Evolutionary conservation across 2,797 vertebrate species (phyloP).

Genomic region (Cebuella pygmaea): DNA sequence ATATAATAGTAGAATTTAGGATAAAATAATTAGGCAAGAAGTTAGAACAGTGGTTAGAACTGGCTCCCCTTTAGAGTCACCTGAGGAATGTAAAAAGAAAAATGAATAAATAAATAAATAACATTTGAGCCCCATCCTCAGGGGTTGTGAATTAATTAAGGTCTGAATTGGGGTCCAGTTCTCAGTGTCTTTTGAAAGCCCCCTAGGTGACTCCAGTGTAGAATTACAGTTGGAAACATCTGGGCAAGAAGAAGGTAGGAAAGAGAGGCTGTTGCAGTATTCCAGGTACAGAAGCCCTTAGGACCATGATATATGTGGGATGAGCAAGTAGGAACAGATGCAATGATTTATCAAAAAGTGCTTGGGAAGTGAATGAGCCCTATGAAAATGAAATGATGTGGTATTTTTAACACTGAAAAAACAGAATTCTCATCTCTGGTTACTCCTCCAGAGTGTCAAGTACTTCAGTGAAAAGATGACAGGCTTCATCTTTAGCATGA

Average conservation of each 20-base stretch:
- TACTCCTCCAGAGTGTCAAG: slow-evolving; percentile 74
- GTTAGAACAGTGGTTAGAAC: not conserved
- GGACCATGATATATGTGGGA: not conserved
- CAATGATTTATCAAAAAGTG: not conserved
- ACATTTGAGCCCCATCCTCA: not conserved
- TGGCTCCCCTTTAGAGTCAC: not conserved
- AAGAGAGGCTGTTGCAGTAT: not conserved
- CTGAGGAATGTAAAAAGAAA: not conserved
- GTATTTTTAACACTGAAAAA: slow-evolving; percentile 70
- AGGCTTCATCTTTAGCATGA: slow-evolving; percentile 50
- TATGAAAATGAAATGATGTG: slow-evolving; percentile 26
- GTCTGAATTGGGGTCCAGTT: not conserved
- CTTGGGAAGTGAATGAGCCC: slow-evolving; percentile 42
- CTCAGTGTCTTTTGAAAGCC: not conserved
- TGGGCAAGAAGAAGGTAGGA: not conserved
- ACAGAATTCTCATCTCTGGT: slow-evolving; percentile 49
- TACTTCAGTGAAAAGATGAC: slow-evolving; percentile 64
- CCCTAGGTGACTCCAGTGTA: not conserved
- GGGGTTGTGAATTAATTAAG: not conserved
- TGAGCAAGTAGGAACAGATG: not conserved
- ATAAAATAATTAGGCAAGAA: not conserved
- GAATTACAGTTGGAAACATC: not conserved
- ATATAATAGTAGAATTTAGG: not conserved
- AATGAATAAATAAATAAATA: not conserved
- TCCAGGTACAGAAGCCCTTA: not conserved